phyloP scores from a whole-genome alignment of 2,797 vertebrate genomes.

The Semotilus atromaculatus region DNA sequence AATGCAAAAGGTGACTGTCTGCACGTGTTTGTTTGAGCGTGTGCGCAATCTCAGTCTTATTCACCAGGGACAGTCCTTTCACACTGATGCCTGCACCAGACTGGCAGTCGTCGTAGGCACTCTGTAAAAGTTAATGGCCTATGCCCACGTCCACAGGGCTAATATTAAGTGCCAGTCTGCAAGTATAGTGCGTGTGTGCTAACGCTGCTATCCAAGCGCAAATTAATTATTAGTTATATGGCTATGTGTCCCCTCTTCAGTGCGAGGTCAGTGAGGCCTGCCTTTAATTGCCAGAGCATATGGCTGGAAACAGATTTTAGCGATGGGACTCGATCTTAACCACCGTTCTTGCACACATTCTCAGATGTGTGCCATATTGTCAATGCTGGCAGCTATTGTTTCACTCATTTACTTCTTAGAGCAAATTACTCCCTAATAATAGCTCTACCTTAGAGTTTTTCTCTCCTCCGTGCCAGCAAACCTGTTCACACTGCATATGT shows the following conservation, averaged over 20 bases:
- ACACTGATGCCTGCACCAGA: conserved; percentile 26
- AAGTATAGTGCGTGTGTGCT: conserved; percentile 52
- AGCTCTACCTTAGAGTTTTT: conserved; percentile 99
- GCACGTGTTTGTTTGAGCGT: conserved; percentile 23
- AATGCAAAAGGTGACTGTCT: not conserved
- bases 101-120: conserved; percentile 5
- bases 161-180: conserved; percentile 66
- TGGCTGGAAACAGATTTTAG: conserved; percentile 98
- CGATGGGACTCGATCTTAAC: conserved; percentile 95
- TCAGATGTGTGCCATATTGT: conserved; percentile 99
- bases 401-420: conserved; percentile 99
- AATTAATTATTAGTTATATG: conserved; percentile 84
- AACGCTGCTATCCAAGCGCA: conserved; percentile 59
- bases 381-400: conserved; percentile 99
- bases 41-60: conserved; percentile 5
- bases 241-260: conserved; percentile 78
- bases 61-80: conserved; percentile 26
- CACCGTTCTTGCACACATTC: conserved; percentile 88
- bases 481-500: conserved; percentile 99
- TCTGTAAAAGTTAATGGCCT: conserved; percentile 68
- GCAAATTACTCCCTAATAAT: conserved; percentile 99
- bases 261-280: conserved; percentile 93
- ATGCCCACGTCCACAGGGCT: conserved; percentile 29
- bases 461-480: conserved; percentile 96
- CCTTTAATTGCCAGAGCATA: conserved; percentile 99